Evolutionary conservation across 2,888 invertebrate genomes (phyloP), one percentile per base, ranked within the genome.

Genomic region (Maniola hyperantus): DNA sequence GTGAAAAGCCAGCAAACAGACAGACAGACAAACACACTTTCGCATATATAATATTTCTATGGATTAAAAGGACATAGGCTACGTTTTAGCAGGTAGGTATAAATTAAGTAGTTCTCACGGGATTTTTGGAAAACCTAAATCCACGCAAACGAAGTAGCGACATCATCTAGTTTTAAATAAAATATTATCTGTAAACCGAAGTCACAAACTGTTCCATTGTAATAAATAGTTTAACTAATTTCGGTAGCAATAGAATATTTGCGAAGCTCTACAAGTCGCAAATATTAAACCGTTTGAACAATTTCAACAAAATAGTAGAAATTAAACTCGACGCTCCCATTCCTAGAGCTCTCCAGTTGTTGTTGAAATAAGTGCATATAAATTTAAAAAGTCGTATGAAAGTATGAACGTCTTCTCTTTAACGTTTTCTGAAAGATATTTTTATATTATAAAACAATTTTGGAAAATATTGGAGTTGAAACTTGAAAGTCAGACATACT

Each of bases 351-450:
- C 48, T n/a, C 33, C 54, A 36, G 34, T 55, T 55, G 34, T 55
- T 55, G 36, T 15, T 55, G 18, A 55, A 55, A 36, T 55, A 55
- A 55, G 55, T 55, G 60, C 60, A 60, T 60, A 67, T 66, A 67
- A 68, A 66, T 60, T 69, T 42, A 60, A 50, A 64, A 66, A 54
- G 59, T 46, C 39, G 46, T 60, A 51, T 18, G 57, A 48, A 63
- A 61, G 55, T 50, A 48, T 13, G 44, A 13, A 60, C 50, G 33
- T 65, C 44, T 51, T n/a, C 42, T 57, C 18, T 18, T 68, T 51
- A 51, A 36, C 33, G 46, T 59, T 59, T 15, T 44, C 10, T 59
- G 44, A 59, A 15, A 46, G 8, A 48, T 34, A 44, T 50, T 61
- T n/a, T 50, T 13, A 20, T 51, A 61, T 51, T 61, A 51, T 51